Base-by-base conservation (phyloP, 2,113 vertebrate species). In the Ictalurus punctatus region DNA sequence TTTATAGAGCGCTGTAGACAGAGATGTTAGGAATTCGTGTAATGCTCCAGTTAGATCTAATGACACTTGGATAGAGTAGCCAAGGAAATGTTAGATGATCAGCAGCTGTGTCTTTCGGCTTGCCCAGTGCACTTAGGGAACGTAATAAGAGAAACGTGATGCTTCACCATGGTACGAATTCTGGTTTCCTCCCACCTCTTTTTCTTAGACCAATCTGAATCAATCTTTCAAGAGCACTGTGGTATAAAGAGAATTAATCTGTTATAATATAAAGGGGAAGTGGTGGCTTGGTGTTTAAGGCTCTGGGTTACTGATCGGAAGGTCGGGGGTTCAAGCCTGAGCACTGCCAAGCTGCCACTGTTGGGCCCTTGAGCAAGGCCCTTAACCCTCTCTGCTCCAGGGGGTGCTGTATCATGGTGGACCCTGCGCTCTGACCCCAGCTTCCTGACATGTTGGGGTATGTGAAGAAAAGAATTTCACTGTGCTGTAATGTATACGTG, bases 41-140 rank as follows among this genome's bases (percentile, higher is more conserved):
- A 21, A 17, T 37, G 80, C 30, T 83, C 56, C 30, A 83, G 56
- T 40, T 37, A 83, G 81, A 40, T 61, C 58, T 83, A 83, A 61
- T 83, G 81, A 40, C 81, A 58, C 81, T 83, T 83, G 81, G 54
- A 19, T 21, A 58, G 80, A 82, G 30, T 2, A 37, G 81, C 56
- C 19, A 61, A 83, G 81, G 81, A 83, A 83, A 83, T 37, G 19
- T 83, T 21, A 83, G 80, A 83, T 37, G 80, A 37, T 34, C 79
- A 59, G 61, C 81, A 61, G 81, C 81, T 83, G 81, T 59, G 27
- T 61, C 30, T 61, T 61, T 37, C 0, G 4, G 3, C 34, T 82
- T 82, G n/a, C 17, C 1, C 3, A 12, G 6, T 58, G 13, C 19
- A n/a, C 76, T n/a, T 48, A 52, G 13, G 14, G 5, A 79, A 5